Conservation (phyloP, 2,888 invertebrate species). For the Bellardia bayeri region DNA sequence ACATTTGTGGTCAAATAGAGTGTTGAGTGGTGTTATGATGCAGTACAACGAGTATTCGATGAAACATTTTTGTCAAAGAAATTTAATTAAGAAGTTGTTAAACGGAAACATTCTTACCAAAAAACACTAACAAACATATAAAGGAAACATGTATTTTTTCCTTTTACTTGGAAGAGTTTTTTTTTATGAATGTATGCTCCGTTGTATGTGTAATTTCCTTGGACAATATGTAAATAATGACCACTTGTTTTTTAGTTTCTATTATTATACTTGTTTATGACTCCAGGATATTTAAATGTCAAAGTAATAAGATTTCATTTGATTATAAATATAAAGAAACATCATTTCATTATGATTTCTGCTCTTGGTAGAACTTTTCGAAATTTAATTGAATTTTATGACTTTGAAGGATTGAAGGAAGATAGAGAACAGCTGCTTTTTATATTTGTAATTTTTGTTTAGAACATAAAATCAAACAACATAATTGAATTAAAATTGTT, state of each 20-base stretch:
- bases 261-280: conserved; percentile 41
- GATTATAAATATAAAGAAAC: conserved; percentile 62
- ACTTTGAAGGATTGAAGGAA: conserved; percentile 37
- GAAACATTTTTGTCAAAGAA: conserved; percentile 74
- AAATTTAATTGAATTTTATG: conserved; percentile 68
- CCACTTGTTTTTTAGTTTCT: conserved; percentile 58
- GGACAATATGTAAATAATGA: conserved; percentile 71
- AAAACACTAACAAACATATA: conserved; percentile 41
- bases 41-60: conserved; percentile 16
- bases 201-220: conserved; percentile 40
- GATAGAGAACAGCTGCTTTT: conserved; percentile 63
- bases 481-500: conserved; percentile 72
- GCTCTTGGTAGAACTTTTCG: conserved; percentile 55
- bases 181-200: neutral
- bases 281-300: conserved; percentile 74
- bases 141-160: conserved; percentile 11
- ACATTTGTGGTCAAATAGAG: conserved; percentile 64
- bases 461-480: conserved; percentile 69
- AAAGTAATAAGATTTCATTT: conserved; percentile 76
- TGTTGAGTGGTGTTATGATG: conserved; percentile 32
- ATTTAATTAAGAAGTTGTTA: conserved; percentile 76
- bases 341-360: conserved; percentile 60
- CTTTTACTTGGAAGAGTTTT: neutral
- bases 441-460: conserved; percentile 46
- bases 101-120: conserved; percentile 70